phyloP scores from a whole-genome alignment of 2,797 vertebrate species.

The Sebastes diploproa region DNA sequence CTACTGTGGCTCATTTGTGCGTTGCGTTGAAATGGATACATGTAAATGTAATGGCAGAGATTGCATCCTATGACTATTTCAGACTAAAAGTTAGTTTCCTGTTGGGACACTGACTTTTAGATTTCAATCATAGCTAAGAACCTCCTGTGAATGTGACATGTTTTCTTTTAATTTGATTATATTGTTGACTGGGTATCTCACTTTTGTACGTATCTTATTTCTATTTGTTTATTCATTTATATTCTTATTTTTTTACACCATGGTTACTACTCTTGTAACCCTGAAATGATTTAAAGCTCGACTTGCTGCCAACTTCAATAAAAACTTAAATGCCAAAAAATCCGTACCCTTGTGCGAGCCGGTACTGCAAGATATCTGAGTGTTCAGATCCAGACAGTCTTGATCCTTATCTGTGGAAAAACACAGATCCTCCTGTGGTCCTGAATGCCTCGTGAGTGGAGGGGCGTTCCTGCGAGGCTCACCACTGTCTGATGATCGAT shows the following conservation, averaged over 20 bases:
- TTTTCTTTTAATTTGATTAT: background rate
- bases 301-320: background rate
- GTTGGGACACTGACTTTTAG: background rate
- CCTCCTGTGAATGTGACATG: background rate
- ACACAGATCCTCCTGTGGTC: conserved; percentile 84
- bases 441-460: conserved; percentile 82
- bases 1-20: background rate
- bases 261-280: background rate
- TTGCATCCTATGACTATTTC: background rate
- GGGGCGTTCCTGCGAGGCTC: conserved; percentile 79
- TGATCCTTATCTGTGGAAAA: conserved; percentile 86
- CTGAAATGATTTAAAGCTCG: background rate
- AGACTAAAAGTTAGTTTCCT: background rate
- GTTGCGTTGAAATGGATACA: background rate
- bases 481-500: conserved; percentile 67
- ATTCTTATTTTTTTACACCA: background rate
- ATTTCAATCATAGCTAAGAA: background rate
- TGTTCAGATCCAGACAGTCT: conserved; percentile 78
- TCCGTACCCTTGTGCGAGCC: conserved; percentile 62
- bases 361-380: conserved; percentile 53
- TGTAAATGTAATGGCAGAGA: background rate
- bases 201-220: background rate
- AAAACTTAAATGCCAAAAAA: background rate
- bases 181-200: background rate
- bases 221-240: background rate